Evolutionary conservation across 2,888 invertebrate species (phyloP), one percentile per base, ranked within the genome.

Genomic region (Cotesia congregata): DNA sequence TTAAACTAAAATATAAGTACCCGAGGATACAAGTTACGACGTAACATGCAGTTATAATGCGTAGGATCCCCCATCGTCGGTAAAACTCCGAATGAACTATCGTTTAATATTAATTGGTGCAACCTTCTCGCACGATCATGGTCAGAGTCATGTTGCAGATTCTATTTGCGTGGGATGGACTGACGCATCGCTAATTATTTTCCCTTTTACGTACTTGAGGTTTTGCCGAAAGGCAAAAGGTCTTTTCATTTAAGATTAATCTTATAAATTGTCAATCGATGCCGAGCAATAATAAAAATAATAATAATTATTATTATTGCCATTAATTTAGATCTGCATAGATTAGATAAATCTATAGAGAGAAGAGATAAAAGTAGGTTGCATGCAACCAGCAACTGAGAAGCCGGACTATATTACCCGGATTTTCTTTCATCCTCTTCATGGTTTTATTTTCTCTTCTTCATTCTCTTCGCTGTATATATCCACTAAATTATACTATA

Each of bases 41-140:
- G 50, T 50, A 6, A 50, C 12, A 12, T 50, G 12, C 50, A 12
- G 12, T 50, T 50, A 12, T 50, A 50, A 59, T 30, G 64, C 67
- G 17, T n/a, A 15, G 4, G 15, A 50, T 70, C 59, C 70, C 73
- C 40, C 69, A 60, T 64, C 69, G 9, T 67, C 50, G 7, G 12
- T 50, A 50, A 40, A 15, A 39, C 40, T 50, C 20, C 41, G 68
- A 60, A 70, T 20, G 9, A 59, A 41, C 60, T 80, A 72, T 75
- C 79, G 80, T 82, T 85, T 85, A 82, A 83, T 85, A 83, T 83
- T 86, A 86, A 86, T 84, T 85, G 83, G 82, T 83, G 84, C 82
- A 85, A 85, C 86, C 84, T 86, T 86, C 68, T 62, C 84, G 80
- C 79, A 79, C 81, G 79, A 81, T 82, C 82, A 82, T 76, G 81